Evolutionary conservation across 1,140 invertebrate species (phyloP).

Genomic region (Pantala flavescens): DNA sequence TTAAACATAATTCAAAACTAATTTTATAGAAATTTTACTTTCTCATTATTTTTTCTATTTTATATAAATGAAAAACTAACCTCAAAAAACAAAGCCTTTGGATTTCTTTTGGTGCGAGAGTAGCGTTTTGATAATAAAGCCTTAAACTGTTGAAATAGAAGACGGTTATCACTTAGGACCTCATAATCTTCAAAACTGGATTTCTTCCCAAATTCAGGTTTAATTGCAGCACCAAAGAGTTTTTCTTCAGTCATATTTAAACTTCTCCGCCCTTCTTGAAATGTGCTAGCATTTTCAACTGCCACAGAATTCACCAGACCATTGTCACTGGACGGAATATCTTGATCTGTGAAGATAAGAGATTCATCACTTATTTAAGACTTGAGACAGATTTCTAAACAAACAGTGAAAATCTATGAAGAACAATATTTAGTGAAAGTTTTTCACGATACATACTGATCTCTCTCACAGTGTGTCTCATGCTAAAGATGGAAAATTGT

Average conservation of each 20-base stretch:
- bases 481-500: no score
- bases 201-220: not conserved
- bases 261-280: not conserved
- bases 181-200: not conserved
- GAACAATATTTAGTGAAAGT: no score
- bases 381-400: no score
- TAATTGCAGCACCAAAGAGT: not conserved
- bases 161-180: not conserved
- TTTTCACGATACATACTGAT: no score
- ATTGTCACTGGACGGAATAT: not conserved
- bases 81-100: slow-evolving; percentile 27
- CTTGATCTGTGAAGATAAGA: not conserved
- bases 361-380: no score
- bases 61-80: slow-evolving; percentile 17
- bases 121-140: slow-evolving; percentile 26
- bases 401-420: no score
- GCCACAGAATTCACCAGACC: not conserved
- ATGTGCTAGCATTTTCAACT: not conserved
- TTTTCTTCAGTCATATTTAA: not conserved
- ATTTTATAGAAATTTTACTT: not conserved
- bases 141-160: slow-evolving; percentile 24
- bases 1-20: no score
- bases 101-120: slow-evolving; percentile 25
- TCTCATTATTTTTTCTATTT: not conserved
- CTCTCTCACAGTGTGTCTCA: no score